Evolutionary conservation across 2,113 vertebrate genomes (phyloP).

Genomic region (Vimba vimba): DNA sequence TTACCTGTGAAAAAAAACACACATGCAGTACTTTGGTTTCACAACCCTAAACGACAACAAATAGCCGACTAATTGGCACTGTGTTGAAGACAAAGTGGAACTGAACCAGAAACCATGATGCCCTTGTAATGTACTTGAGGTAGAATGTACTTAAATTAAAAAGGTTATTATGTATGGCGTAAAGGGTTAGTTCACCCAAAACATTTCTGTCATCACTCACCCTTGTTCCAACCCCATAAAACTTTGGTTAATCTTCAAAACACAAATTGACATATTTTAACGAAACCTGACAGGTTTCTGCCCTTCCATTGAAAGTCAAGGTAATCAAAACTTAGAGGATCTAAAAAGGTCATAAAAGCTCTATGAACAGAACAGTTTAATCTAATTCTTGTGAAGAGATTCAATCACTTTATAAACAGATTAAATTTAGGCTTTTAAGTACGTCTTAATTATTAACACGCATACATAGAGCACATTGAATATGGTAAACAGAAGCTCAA

Average conservation of each 20-base stretch:
- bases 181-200: not conserved
- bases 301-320: too few species aligned
- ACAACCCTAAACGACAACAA: conserved; percentile 13
- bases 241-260: not conserved
- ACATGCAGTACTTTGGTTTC: not conserved
- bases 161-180: not conserved
- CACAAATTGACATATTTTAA: not conserved
- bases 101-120: not conserved
- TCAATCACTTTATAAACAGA: not conserved
- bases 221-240: not conserved
- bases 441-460: not conserved
- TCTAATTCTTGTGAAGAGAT: too few species aligned
- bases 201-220: not conserved
- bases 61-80: not conserved
- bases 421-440: not conserved
- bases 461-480: not conserved
- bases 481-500: not conserved
- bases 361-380: too few species aligned
- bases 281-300: not conserved
- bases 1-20: not conserved
- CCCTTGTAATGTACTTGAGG: too few species aligned
- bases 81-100: not conserved
- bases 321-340: too few species aligned
- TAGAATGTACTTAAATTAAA: not conserved
- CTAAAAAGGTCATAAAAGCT: too few species aligned